These are phyloP conservation scores for Rhynchonycteris naso DNA, from an alignment of 2,797 vertebrate species.

Conservation along the genomic window DNA sequence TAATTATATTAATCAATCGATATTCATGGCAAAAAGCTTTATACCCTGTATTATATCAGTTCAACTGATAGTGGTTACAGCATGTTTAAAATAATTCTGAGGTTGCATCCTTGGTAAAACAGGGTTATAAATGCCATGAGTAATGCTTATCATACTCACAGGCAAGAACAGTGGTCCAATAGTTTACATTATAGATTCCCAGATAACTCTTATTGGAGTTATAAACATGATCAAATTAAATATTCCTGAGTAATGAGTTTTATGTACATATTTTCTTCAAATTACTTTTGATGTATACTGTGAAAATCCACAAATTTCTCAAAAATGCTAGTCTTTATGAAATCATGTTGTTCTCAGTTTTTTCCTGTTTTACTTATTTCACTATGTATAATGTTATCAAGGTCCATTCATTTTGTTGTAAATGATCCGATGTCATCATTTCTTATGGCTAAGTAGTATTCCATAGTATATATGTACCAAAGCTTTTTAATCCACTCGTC, in stretches of 20 bases:
- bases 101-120: background rate
- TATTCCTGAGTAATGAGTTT: background rate
- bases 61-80: background rate
- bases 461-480: too few species aligned
- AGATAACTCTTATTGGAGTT: background rate
- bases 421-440: too few species aligned
- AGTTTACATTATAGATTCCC: background rate
- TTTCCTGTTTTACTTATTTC: too few species aligned
- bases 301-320: slow-evolving; percentile 26
- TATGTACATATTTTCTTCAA: slow-evolving; percentile 36
- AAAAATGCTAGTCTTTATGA: background rate
- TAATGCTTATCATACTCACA: background rate
- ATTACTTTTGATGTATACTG: background rate
- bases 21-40: background rate
- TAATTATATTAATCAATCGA: background rate
- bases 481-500: too few species aligned
- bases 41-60: background rate
- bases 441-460: too few species aligned
- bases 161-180: background rate
- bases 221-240: slow-evolving; percentile 29
- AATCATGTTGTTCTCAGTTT: too few species aligned
- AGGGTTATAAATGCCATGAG: background rate
- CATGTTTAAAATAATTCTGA: background rate
- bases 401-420: too few species aligned
- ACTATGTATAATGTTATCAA: too few species aligned